phyloP scores from a whole-genome alignment of 1,140 invertebrate genomes.

The Plutomurus gul region DNA sequence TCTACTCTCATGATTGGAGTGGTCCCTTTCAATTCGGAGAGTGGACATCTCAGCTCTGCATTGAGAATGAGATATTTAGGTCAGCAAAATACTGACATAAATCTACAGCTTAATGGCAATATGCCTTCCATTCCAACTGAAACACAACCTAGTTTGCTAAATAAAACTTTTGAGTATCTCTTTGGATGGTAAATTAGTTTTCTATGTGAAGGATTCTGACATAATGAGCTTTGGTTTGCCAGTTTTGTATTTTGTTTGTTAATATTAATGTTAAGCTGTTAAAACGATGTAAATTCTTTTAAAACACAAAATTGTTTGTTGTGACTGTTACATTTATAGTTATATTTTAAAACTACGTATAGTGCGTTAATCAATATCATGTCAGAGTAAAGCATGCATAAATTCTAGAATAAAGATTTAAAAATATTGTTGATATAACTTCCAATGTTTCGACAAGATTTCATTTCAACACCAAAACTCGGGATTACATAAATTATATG shows the following conservation, averaged over 20 bases:
- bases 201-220: neutral
- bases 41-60: neutral
- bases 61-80: neutral
- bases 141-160: neutral
- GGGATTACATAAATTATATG: no score
- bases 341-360: neutral
- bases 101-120: neutral
- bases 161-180: slow-evolving; percentile 5
- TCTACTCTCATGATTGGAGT: neutral
- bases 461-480: no score
- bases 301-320: no score
- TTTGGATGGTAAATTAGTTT: neutral
- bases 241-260: no score
- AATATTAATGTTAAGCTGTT: neutral
- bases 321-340: no score
- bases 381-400: no score
- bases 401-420: no score
- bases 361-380: neutral
- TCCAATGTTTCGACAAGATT: no score
- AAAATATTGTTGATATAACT: no score
- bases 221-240: neutral
- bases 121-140: neutral
- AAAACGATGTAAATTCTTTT: neutral
- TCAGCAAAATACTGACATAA: neutral
- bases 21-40: neutral